Percentiles rank a stretch among this genome's conserved stretches.
Conservation (phyloP, 1,140 invertebrate species). For the Chionoecetes opilio region DNA sequence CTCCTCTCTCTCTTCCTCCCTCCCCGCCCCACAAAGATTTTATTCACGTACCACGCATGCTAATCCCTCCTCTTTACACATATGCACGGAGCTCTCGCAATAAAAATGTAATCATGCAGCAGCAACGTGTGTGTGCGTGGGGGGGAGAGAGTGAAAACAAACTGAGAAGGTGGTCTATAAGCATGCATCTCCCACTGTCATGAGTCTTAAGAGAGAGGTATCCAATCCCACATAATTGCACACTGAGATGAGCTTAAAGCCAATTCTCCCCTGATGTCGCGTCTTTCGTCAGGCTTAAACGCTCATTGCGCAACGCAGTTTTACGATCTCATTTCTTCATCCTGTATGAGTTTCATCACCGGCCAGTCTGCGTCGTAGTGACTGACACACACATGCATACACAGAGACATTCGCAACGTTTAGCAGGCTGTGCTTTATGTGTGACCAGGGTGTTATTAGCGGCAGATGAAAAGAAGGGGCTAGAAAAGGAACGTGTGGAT, state of each 20-base stretch:
- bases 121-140: not conserved
- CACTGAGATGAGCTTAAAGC: not conserved
- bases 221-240: not conserved
- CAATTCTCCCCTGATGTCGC: not conserved
- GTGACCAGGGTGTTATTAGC: no score
- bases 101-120: not conserved
- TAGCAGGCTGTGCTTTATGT: no score
- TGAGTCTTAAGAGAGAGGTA: not conserved
- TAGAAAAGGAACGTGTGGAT: no score
- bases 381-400: no score
- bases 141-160: not conserved
- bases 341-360: no score
- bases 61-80: not conserved
- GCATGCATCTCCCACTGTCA: not conserved
- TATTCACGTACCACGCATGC: not conserved
- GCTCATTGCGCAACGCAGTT: not conserved
- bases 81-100: not conserved
- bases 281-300: not conserved
- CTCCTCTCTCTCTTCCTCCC: not conserved
- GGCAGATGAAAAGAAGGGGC: no score
- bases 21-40: not conserved
- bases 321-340: no score
- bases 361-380: no score
- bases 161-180: not conserved
- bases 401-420: no score